Evolutionary conservation across 2,797 vertebrate genomes (phyloP).

Genomic region (Sebastes wilsoni): DNA sequence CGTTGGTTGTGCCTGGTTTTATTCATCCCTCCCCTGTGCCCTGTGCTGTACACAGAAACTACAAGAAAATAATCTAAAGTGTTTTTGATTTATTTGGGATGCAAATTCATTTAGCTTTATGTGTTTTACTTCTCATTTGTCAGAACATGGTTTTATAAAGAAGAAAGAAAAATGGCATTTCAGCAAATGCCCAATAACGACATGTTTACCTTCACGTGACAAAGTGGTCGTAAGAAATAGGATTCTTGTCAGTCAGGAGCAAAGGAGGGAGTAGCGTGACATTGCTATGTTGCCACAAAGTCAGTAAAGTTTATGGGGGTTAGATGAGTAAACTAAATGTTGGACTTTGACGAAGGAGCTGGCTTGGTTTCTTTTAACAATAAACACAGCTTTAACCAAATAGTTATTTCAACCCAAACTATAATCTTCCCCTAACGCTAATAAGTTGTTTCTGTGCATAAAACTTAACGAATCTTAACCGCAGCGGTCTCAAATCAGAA

Average conservation of each 20-base stretch:
- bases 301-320: neutral
- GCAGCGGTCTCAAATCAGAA: rapidly evolving
- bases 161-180: neutral
- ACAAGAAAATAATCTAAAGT: too few relatives aligned
- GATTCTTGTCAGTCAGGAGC: neutral
- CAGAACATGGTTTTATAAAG: neutral
- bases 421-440: neutral
- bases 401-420: neutral
- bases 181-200: neutral
- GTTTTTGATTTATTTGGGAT: neutral
- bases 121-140: neutral
- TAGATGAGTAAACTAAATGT: neutral
- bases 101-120: neutral
- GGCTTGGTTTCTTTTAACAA: neutral
- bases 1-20: too few relatives aligned
- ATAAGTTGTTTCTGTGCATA: neutral
- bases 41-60: neutral
- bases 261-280: neutral
- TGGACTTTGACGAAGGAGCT: neutral
- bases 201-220: neutral
- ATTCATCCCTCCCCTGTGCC: neutral
- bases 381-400: neutral
- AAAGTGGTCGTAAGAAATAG: neutral
- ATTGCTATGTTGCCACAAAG: neutral
- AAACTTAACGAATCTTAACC: neutral